Evolutionary conservation across 2,113 vertebrate species (phyloP).

Genomic region (Neogobius melanostomus): DNA sequence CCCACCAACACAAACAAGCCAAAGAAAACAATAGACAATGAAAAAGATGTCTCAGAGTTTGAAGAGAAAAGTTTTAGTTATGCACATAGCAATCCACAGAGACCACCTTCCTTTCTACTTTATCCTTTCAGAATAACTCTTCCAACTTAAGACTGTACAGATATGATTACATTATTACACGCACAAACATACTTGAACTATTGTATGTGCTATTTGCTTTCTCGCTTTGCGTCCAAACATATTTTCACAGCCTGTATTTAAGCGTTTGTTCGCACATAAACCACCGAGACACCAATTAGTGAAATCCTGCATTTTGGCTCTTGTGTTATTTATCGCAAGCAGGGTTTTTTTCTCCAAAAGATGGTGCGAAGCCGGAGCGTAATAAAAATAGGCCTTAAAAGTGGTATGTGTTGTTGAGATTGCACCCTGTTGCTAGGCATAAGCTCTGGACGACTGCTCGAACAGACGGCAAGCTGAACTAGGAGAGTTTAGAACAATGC

Average conservation of each 20-base stretch:
- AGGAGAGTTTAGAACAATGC: too few relatives aligned
- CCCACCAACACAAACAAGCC: too few relatives aligned
- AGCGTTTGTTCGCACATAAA: not conserved
- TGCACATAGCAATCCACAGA: too few relatives aligned
- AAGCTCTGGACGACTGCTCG: not conserved
- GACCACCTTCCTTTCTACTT: too few relatives aligned
- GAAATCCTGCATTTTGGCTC: not conserved
- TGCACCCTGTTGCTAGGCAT: not conserved
- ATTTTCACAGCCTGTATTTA: not conserved
- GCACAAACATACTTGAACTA: not conserved
- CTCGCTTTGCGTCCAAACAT: not conserved
- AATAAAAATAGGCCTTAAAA: slow-evolving; percentile 3
- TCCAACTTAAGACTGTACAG: not conserved
- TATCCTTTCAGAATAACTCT: not conserved
- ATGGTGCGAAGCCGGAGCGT: not conserved
- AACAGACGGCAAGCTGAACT: not conserved
- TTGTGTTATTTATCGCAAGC: slow-evolving; percentile 1
- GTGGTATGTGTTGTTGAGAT: not conserved
- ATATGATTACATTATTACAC: not conserved
- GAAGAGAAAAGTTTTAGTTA: too few relatives aligned
- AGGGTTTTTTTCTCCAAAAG: not conserved
- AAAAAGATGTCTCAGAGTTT: too few relatives aligned
- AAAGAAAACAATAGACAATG: too few relatives aligned
- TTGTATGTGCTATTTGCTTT: not conserved
- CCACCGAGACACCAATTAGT: not conserved